Evolutionary conservation across 2,113 vertebrate genomes (phyloP), one percentile per base, ranked within the genome.

Genomic region (Scalopus aquaticus): DNA sequence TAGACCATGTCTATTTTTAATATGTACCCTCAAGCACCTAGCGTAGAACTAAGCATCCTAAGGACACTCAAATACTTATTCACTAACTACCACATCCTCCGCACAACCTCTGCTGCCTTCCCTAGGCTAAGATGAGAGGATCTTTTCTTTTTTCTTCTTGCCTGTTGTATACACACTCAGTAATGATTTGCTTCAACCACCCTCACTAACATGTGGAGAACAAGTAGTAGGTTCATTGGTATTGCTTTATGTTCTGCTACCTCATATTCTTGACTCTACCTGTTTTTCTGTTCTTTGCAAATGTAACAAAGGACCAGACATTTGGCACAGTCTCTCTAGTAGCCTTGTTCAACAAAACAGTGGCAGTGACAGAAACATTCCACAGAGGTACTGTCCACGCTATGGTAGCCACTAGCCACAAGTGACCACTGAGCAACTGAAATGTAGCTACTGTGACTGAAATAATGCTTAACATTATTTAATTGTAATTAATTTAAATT

Each of bases 1-100:
- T 89, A 96, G 92, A 96, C 88, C 95, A 84, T 94, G 90, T 90
- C 95, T 95, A 90, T 96, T 96, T 97, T 95, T 96, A 96, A 97
- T 92, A 97, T 37, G 84, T 70, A 54, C 95, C 96, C 94, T 90
- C 83, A 77, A 97, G 97, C 95, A 92, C 74, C 85, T 70, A 35
- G 62, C 16, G 32, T n/a, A 93, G 81, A 79, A 86, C 62, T 69
- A 37, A 76, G 46, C 72, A n/a, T 69, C 84, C 83, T 44, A 51
- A 0, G 35, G 83, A 88, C 70, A 87, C 81, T 72, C 30, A 51
- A 86, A 95, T 78, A 51, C 82, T 54, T 88, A 76, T 35, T 90
- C 89, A 37, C 90, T 93, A 86, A 88, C 65, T 62, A 89, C 83
- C 42, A 79, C 6, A 58, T 58, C 37, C 32, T 30, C 78, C 69